Conservation (phyloP, 1,140 invertebrate species). For the Drosophila miranda region DNA sequence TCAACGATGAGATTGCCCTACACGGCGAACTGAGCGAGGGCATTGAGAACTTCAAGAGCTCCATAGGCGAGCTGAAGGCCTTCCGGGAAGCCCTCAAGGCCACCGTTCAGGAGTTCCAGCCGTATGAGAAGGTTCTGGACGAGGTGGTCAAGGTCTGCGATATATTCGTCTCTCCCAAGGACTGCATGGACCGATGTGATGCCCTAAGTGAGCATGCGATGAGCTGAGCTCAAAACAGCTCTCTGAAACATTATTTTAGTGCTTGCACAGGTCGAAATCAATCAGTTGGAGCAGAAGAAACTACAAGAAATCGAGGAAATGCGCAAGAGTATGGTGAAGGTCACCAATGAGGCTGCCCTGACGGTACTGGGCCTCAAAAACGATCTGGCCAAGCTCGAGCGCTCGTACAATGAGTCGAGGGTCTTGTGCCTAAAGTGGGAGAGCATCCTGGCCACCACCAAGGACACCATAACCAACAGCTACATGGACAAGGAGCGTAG, state of each 20-base stretch:
- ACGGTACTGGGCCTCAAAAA: slow-evolving; percentile 77
- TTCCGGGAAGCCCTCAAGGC: slow-evolving; percentile 69
- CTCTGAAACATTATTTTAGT: slow-evolving; percentile 36
- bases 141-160: slow-evolving; percentile 69
- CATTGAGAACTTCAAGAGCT: slow-evolving; percentile 53
- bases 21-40: slow-evolving; percentile 63
- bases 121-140: slow-evolving; percentile 73
- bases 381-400: slow-evolving; percentile 66
- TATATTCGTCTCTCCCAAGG: slow-evolving; percentile 66
- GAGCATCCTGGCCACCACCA: slow-evolving; percentile 63
- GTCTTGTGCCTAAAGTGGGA: slow-evolving; percentile 69
- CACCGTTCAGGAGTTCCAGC: slow-evolving; percentile 72
- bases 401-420: slow-evolving; percentile 63
- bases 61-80: slow-evolving; percentile 59
- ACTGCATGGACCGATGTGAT: slow-evolving; percentile 74
- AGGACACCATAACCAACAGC: slow-evolving; percentile 48
- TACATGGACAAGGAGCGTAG: slow-evolving; percentile 56
- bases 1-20: slow-evolving; percentile 40
- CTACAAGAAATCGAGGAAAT: slow-evolving; percentile 74
- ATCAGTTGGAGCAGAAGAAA: slow-evolving; percentile 63
- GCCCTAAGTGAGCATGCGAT: slow-evolving; percentile 46
- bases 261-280: slow-evolving; percentile 75
- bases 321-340: slow-evolving; percentile 71
- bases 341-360: slow-evolving; percentile 73
- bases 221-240: not conserved